Evolutionary conservation across 2,113 vertebrate species (phyloP), one percentile per base, ranked within the genome.

Genomic region (Sorex araneus): DNA sequence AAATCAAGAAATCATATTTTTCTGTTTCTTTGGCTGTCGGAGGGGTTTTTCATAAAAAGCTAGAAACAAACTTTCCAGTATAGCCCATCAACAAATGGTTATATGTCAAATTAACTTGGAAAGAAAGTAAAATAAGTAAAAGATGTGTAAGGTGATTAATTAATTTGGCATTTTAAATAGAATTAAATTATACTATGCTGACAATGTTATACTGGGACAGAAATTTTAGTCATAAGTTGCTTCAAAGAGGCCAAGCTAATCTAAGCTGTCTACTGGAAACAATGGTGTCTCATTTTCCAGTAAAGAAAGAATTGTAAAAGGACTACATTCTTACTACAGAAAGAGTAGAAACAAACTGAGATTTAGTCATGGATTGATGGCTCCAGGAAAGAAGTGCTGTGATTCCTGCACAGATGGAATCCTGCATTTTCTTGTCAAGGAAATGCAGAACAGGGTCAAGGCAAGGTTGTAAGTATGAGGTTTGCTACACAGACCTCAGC

Each of bases 1-100:
- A 50, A 50, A 50, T 50, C 47, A 50, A 9, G 47, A 50, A 50
- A 50, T 50, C 47, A 50, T 12, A n/a, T 50, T 50, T 50, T 50
- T 50, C 47, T 7, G 2, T 50, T 50, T 5, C 47, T 50, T 50
- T 50, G 47, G 47, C 47, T 50, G 13, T 50, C 10, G 2, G 47
- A 50, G 13, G 47, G 47, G 2, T 50, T 50, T 50, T 50, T 7
- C 47, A 50, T 79, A 23, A 78, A 47, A 84, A 90, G 27, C 3
- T 76, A 66, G 50, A 84, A 93, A 64, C n/a, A 92, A 87, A 28
- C n/a, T 66, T 27, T 60, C 57, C 18, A 69, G 57, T 32, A 91
- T 73, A 78, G 92, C 0, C 28, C 16, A 86, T 57, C 36, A 85
- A 57, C 64, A 54, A 77, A 60, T 70, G 6, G 0, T 70, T 80